Base-by-base conservation (phyloP, 2,888 invertebrate species). In the Drosophila greeni region DNA sequence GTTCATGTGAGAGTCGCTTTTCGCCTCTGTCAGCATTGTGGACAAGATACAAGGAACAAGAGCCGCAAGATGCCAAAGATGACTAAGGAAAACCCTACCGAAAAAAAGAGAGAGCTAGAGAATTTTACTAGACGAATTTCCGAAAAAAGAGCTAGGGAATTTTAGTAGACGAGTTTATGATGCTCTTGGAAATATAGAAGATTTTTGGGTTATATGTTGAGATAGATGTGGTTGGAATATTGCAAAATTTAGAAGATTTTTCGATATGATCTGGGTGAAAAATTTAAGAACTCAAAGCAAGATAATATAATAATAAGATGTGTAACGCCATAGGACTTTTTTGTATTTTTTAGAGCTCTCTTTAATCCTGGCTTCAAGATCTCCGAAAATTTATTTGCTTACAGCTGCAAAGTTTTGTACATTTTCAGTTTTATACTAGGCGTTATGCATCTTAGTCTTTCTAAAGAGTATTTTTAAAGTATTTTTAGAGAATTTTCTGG, bases 1-100 rank as follows among this genome's bases (percentile, higher is more conserved):
- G 70, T 60, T 45, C 53, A 67, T 42, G 62, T 48, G 43, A 51
- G 76, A 48, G 54, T 24, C 9, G 36, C 53, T 80, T 82, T 74
- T 74, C n/a, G 56, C 80, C 59, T 79, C 67, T 82, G 65, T 72
- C 70, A 72, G 75, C 73, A 59, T 37, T 52, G 66, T 47, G 66
- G 67, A 53, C 43, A 70, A 61, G 70, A 70, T 54, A 61, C 65
- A 73, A 56, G 56, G 49, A 64, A 73, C 45, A 31, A 47, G 45
- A 31, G 45, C 20, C 29, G 31, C 45, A 47, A 56, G 45, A 60
- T 48, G 55, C 48, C 59, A 57, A 69, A 71, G 61, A 76, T 81
- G 73, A 82, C 77, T 62, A 52, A 42, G 68, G 74, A 47, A 31
- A 74, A 70, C 66, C 26, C 24, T 26, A 6, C 9, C n/a, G n/a